A percentile compares a stretch with the other conserved stretches of the same genome.
Conservation (phyloP, 2,113 vertebrate genomes). For the Myotis lucifugus region DNA sequence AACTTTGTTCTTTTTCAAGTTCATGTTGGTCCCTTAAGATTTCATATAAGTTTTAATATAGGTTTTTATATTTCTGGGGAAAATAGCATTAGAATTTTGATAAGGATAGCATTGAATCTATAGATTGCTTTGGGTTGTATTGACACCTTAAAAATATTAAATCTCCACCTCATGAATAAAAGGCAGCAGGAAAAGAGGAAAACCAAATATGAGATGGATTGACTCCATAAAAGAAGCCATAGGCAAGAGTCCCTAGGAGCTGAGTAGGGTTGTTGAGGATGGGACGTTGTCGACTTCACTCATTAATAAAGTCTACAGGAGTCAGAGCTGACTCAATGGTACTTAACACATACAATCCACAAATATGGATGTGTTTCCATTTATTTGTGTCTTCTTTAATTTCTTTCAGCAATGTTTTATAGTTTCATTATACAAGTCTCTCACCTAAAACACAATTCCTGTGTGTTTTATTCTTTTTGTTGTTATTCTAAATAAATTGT, state of each 20-base stretch:
- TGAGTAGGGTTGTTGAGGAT: no score
- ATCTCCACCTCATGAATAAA: not conserved
- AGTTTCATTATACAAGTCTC: not conserved
- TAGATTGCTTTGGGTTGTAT: not conserved
- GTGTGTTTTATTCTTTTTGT: not conserved
- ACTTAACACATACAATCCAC: not conserved
- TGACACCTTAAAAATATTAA: not conserved
- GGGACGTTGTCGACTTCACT: no score
- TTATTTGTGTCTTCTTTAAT: conserved; percentile 6
- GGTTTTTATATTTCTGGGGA: not conserved
- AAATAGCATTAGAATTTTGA: not conserved
- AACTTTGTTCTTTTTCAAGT: not conserved
- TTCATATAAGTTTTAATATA: not conserved
- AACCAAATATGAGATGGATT: not conserved
- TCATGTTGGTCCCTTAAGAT: not conserved
- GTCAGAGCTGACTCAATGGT: no score
- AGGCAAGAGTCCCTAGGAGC: no score
- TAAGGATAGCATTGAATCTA: not conserved
- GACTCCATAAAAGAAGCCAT: not conserved
- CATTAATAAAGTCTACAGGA: no score
- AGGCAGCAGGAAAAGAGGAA: not conserved
- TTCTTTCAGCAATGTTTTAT: not conserved
- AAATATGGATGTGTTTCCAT: not conserved
- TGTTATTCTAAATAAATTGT: not conserved
- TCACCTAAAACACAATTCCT: not conserved